Evolutionary conservation across 2,797 vertebrate species (phyloP).

Genomic region (Epinephelus malabaricus): DNA sequence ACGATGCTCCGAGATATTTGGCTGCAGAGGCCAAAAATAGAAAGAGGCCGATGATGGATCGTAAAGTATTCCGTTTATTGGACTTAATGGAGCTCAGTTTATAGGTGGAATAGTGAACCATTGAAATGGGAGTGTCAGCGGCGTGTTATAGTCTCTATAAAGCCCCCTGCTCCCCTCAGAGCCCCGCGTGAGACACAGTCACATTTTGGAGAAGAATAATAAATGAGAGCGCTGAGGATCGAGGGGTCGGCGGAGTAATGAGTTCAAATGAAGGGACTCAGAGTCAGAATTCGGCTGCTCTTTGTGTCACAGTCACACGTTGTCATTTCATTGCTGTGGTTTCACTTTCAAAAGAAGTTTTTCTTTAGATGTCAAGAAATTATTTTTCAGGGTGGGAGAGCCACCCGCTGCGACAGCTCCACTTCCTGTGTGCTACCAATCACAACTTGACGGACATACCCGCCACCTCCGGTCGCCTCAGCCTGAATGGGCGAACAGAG

Average conservation of each 20-base stretch:
- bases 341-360: slow-evolving; percentile 17
- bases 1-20: slow-evolving; percentile 49
- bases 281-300: slow-evolving; percentile 11
- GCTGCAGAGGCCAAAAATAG: slow-evolving; percentile 56
- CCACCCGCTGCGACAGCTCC: slow-evolving; percentile 1
- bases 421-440: not conserved
- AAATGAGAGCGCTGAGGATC: slow-evolving; percentile 3
- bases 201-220: slow-evolving; percentile 19
- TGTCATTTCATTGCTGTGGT: slow-evolving; percentile 15
- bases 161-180: slow-evolving; percentile 26
- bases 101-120: slow-evolving; percentile 53
- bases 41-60: slow-evolving; percentile 56
- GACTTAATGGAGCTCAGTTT: slow-evolving; percentile 73
- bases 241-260: not conserved
- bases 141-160: slow-evolving; percentile 37
- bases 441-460: slow-evolving; percentile 12
- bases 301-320: not conserved
- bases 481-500: not conserved
- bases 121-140: slow-evolving; percentile 45
- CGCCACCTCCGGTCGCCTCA: not conserved
- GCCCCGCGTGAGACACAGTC: not conserved
- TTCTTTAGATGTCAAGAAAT: slow-evolving; percentile 9
- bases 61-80: slow-evolving; percentile 72
- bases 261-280: not conserved
- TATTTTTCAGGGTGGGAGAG: slow-evolving; percentile 2